These are phyloP conservation scores for Tinamus guttatus DNA, from an alignment of 2,113 vertebrate genomes.

Conservation along the genomic window DNA sequence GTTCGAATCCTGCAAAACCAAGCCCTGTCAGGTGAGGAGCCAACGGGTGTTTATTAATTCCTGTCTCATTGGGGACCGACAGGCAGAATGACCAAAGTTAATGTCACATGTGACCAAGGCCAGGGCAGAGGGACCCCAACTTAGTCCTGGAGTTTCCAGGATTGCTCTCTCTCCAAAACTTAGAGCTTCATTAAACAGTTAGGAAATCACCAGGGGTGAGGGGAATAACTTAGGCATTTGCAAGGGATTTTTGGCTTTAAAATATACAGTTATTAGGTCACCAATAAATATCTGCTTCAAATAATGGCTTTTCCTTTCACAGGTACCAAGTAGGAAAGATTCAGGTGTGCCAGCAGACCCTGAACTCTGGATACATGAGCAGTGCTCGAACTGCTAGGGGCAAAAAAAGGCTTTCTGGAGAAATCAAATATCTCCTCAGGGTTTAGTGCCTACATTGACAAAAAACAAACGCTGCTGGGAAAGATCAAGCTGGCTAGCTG, in stretches of 20 bases:
- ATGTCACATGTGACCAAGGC: rapidly evolving
- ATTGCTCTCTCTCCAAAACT: background rate
- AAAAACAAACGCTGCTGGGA: too few species aligned
- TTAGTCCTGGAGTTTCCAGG: background rate
- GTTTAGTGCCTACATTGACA: too few species aligned
- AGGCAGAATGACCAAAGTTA: rapidly evolving
- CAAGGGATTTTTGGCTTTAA: background rate
- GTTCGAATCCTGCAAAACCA: background rate
- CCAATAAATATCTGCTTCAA: background rate
- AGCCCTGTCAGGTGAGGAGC: background rate
- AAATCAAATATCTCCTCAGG: background rate
- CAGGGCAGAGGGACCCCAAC: background rate
- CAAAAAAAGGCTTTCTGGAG: background rate
- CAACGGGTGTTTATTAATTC: background rate
- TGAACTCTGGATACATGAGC: background rate
- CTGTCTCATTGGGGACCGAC: background rate
- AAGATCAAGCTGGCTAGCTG: too few species aligned
- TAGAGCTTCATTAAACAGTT: background rate
- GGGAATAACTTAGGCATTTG: background rate
- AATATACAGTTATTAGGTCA: background rate
- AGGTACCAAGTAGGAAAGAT: background rate
- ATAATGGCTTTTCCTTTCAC: background rate
- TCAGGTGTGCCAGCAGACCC: background rate
- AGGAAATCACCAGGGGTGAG: background rate
- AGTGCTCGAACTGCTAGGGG: background rate